Base-by-base conservation (phyloP, 2,888 invertebrate species). In the Synergus japonicus region DNA sequence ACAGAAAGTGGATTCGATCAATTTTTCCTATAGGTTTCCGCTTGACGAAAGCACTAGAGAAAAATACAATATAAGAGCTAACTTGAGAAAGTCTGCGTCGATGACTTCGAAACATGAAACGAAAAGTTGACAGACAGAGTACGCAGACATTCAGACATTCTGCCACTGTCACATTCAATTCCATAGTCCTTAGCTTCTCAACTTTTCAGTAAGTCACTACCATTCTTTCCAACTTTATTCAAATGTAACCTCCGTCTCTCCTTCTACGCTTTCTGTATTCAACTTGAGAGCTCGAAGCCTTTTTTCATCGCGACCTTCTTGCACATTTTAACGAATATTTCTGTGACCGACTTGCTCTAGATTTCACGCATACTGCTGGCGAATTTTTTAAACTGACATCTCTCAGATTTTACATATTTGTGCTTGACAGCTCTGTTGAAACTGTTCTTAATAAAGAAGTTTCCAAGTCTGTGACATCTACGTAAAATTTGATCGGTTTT, bases 171-270 rank as follows among this genome's bases (percentile, higher is more conserved):
- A 81, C 82, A 82, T 83, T 83, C 84, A 84, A 83, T 83, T 84
- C 82, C 80, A 84, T 81, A 83, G 82, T 81, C 80, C 80, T 81
- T 63, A 77, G 78, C 77, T 81, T 82, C 79, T 78, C 63, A 78
- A 81, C 77, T 81, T 81, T 79, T 79, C 73, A 54, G 73, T 22
- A 69, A 69, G 69, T 82, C 80, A 43, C 80, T 81, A 83, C 80
- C 81, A 83, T 83, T 84, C 84, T 84, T 84, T 84, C 78, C 76
- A 83, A 84, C 81, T 83, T 84, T 84, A 84, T 84, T 84, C 82
- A 83, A 84, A 84, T 84, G 77, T 79, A 82, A 81, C 82, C 81
- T 81, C 73, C 81, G 64, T 81, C 78, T 81, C 79, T 79, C 79
- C 81, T 79, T 77, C 77, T 63, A 49, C 65, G 77, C 79, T 81